Evolutionary conservation across 2,797 vertebrate genomes (phyloP).

Genomic region (Sebastes cheni): DNA sequence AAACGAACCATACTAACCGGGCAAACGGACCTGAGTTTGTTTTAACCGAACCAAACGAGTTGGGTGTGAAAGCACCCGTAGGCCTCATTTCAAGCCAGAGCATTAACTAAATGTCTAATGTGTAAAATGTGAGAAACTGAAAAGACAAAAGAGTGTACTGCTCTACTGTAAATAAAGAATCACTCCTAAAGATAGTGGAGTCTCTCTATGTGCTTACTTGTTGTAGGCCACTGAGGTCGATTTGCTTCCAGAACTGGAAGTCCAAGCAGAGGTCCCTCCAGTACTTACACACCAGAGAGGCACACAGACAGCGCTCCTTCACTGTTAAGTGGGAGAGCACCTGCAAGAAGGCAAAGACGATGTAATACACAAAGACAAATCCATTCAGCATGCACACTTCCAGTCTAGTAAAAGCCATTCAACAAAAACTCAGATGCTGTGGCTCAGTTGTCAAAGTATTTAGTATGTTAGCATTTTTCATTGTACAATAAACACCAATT

Average conservation of each 20-base stretch:
- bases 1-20: no score
- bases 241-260: slow-evolving; percentile 99
- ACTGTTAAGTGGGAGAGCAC: slow-evolving; percentile 96
- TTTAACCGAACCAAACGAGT: no score
- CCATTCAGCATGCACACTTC: neutral
- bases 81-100: neutral
- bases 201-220: slow-evolving; percentile 82
- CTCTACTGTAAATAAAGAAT: neutral
- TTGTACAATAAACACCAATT: neutral
- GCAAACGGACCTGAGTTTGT: no score
- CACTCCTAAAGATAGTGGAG: neutral
- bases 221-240: slow-evolving; percentile 97
- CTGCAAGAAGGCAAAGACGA: slow-evolving; percentile 70
- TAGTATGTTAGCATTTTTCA: neutral
- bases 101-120: neutral
- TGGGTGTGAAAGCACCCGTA: no score
- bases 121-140: neutral
- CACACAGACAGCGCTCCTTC: slow-evolving; percentile 95
- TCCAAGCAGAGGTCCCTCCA: slow-evolving; percentile 98
- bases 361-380: neutral
- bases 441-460: neutral
- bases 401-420: neutral
- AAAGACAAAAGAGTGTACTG: neutral
- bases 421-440: neutral
- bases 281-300: slow-evolving; percentile 97